Evolutionary conservation across 2,113 vertebrate species (phyloP).

Genomic region (Kryptolebias marmoratus): DNA sequence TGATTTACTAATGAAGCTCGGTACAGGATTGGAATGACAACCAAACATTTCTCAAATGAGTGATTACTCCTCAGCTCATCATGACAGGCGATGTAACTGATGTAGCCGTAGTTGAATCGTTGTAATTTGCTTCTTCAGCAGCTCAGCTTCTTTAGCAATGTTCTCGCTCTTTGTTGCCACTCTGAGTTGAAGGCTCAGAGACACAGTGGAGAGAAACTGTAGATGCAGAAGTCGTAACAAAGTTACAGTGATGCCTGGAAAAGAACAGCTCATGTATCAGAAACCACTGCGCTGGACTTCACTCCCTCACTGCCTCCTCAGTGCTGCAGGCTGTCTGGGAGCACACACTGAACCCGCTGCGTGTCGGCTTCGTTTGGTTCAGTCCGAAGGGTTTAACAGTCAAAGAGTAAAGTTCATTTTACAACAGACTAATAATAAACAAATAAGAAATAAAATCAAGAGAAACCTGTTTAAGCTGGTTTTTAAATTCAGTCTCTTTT

Average conservation of each 20-base stretch:
- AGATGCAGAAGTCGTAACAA: neutral
- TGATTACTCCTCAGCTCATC: too few relatives aligned
- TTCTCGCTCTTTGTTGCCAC: neutral
- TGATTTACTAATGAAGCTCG: neutral
- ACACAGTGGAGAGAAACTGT: neutral
- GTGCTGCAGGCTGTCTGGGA: neutral
- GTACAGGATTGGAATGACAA: neutral
- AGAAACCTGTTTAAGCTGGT: neutral
- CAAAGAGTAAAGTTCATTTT: neutral
- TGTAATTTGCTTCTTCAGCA: neutral
- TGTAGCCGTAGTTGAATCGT: neutral
- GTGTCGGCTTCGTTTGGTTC: neutral
- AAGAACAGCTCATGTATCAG: neutral
- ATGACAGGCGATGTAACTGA: neutral
- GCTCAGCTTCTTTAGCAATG: too few relatives aligned
- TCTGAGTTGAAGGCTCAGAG: neutral
- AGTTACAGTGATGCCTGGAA: conserved; percentile 3
- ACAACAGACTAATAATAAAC: neutral
- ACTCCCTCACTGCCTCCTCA: neutral
- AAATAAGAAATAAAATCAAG: neutral
- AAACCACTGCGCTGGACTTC: neutral
- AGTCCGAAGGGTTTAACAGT: too few relatives aligned
- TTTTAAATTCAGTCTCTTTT: too few relatives aligned
- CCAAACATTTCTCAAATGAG: neutral
- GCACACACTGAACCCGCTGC: neutral